Percentiles rank a stretch among this genome's conserved stretches.
Conservation (phyloP, 2,797 vertebrate genomes). For the Siniperca undulata region DNA sequence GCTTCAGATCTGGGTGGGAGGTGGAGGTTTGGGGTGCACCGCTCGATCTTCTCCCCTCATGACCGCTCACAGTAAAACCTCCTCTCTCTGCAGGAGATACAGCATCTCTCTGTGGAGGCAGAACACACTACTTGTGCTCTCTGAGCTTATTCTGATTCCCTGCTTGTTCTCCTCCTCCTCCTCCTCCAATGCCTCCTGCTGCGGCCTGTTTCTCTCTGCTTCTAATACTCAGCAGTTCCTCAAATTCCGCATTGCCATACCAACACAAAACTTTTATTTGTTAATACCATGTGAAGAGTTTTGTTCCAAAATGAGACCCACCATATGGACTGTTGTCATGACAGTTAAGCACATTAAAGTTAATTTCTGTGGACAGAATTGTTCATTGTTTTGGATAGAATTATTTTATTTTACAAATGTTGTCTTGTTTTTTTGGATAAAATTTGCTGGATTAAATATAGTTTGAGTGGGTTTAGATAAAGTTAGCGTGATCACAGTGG, state of each 20-base stretch:
- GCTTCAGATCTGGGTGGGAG: conserved; percentile 55
- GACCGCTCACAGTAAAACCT: conserved; percentile 56
- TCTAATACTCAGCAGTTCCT: conserved; percentile 33
- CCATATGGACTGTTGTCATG: neutral
- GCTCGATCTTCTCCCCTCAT: conserved; percentile 16
- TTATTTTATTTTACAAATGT: neutral
- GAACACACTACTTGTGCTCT: conserved; percentile 38
- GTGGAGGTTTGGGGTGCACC: conserved; percentile 23
- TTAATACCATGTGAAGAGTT: neutral
- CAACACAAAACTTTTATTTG: conserved; percentile 14
- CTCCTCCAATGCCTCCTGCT: conserved; percentile 40
- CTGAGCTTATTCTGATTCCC: conserved; percentile 55
- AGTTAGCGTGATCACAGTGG: conserved; percentile 33
- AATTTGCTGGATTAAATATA: conserved; percentile 14
- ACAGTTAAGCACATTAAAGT: neutral
- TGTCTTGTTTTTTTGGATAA: neutral
- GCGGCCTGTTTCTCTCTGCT: conserved; percentile 41
- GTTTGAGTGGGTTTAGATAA: conserved; percentile 41
- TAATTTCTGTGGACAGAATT: neutral
- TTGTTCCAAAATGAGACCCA: conserved; percentile 8
- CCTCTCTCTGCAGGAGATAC: conserved; percentile 46
- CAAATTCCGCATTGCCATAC: conserved; percentile 31
- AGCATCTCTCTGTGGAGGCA: conserved; percentile 57
- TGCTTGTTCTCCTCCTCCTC: conserved; percentile 36
- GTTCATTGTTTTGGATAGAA: neutral